phyloP scores from a whole-genome alignment of 64 coral and sea anemone genomes.

The Acropora yongei region DNA sequence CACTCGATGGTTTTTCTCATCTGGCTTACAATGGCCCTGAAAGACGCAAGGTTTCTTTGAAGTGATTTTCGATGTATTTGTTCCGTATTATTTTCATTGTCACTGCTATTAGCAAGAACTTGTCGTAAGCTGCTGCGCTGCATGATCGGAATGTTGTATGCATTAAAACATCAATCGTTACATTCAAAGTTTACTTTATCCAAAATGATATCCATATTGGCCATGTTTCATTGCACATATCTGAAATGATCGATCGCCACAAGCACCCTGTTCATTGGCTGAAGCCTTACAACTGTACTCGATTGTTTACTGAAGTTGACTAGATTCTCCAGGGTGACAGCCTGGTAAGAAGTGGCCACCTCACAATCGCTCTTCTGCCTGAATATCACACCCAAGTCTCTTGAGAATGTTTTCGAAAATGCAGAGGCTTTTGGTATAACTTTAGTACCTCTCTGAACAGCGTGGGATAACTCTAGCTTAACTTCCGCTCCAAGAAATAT shows the following conservation, averaged over 20 bases:
- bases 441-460: slow-evolving; percentile 38
- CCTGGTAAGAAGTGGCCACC: slow-evolving; percentile 24
- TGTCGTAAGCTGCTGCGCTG: not conserved
- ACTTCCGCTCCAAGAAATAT: too few species aligned
- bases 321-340: slow-evolving; percentile 47
- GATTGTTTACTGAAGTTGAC: slow-evolving; percentile 26
- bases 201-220: slow-evolving; percentile 19
- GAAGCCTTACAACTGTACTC: slow-evolving; percentile 1
- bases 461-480: slow-evolving; percentile 29
- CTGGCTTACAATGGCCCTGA: slow-evolving; percentile 17
- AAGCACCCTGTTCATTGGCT: not conserved
- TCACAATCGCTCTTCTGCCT: slow-evolving; percentile 44
- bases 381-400: slow-evolving; percentile 38
- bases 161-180: slow-evolving; percentile 2
- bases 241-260: slow-evolving; percentile 7
- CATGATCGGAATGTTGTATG: slow-evolving; percentile 2
- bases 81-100: not conserved
- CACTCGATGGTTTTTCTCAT: slow-evolving; percentile 1
- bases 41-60: slow-evolving; percentile 41
- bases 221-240: not conserved
- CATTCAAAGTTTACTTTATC: slow-evolving; percentile 4
- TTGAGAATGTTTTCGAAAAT: slow-evolving; percentile 37
- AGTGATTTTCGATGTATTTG: not conserved
- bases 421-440: not conserved
- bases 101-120: not conserved